Percentiles rank a stretch among this genome's conserved stretches.
phyloP scores from a whole-genome alignment of 1,140 invertebrate genomes.

The Pomacea maculata region DNA sequence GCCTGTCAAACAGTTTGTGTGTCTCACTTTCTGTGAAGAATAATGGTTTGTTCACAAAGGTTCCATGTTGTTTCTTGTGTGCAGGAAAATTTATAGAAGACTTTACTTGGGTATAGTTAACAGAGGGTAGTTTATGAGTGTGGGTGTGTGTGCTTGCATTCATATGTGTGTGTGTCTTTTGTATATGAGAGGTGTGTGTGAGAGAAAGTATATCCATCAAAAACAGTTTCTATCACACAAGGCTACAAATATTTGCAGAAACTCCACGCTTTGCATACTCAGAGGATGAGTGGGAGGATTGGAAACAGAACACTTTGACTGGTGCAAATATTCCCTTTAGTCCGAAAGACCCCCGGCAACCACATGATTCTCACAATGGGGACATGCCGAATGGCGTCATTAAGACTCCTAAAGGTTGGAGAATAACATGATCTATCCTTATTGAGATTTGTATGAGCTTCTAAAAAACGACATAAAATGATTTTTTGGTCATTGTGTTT shows the following conservation, averaged over 20 bases:
- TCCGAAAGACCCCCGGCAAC: slow-evolving; percentile 40
- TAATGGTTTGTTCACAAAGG: no score
- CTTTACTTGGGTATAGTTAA: background rate
- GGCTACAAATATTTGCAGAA: slow-evolving; percentile 9
- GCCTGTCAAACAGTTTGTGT: no score
- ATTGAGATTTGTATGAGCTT: background rate
- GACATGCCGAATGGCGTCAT: background rate
- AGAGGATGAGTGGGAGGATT: slow-evolving; percentile 44
- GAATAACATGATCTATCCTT: background rate
- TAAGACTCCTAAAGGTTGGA: slow-evolving; percentile 2
- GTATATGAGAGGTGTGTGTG: background rate
- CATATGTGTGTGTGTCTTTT: background rate
- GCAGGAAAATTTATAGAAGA: background rate
- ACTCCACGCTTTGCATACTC: slow-evolving; percentile 37
- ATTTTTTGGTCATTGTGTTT: no score
- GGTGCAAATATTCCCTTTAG: slow-evolving; percentile 48
- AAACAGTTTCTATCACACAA: background rate
- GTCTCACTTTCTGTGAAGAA: no score
- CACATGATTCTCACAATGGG: background rate
- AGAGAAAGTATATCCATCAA: background rate
- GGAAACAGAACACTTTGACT: slow-evolving; percentile 45
- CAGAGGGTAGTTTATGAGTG: background rate
- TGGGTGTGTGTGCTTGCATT: background rate
- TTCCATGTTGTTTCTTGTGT: no score
- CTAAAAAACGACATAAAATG: no score